Conservation (phyloP, 2,888 invertebrate genomes). For the Xanthorhoe spadicearia region DNA sequence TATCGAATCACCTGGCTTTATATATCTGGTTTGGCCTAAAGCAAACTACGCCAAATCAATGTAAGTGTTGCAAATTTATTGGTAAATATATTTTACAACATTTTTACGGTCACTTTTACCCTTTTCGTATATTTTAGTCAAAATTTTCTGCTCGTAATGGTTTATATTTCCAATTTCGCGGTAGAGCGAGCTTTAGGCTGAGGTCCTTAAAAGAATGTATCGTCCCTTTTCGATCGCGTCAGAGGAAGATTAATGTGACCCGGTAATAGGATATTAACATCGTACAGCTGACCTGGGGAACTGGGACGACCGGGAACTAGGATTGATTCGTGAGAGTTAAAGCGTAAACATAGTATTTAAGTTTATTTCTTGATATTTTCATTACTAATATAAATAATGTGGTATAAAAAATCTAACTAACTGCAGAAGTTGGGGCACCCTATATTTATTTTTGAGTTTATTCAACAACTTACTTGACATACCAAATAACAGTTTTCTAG, state of each 20-base stretch:
- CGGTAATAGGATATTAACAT: slow-evolving; percentile 42
- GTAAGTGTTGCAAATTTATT: no score
- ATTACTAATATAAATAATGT: no score
- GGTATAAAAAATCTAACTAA: no score
- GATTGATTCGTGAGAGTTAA: background rate
- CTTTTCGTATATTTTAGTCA: slow-evolving; percentile 11
- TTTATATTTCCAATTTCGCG: slow-evolving; percentile 31
- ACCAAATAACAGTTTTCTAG: no score
- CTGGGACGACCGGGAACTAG: background rate
- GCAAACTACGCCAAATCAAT: no score
- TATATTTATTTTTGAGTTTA: no score
- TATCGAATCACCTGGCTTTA: no score
- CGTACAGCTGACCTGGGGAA: slow-evolving; percentile 5
- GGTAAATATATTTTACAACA: background rate
- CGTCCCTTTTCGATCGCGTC: slow-evolving; percentile 33
- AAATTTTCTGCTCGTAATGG: slow-evolving; percentile 22
- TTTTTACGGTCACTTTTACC: background rate
- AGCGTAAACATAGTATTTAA: no score
- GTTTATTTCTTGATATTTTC: no score
- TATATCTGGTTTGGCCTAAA: no score
- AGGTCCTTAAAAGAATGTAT: slow-evolving; percentile 34
- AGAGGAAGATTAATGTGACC: slow-evolving; percentile 49
- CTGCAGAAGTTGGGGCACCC: no score
- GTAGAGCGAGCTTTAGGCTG: slow-evolving; percentile 24
- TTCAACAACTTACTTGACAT: no score